These are phyloP conservation scores for Drosophila baimaii DNA, from an alignment of 1,140 invertebrate genomes.

Conservation along the genomic window DNA sequence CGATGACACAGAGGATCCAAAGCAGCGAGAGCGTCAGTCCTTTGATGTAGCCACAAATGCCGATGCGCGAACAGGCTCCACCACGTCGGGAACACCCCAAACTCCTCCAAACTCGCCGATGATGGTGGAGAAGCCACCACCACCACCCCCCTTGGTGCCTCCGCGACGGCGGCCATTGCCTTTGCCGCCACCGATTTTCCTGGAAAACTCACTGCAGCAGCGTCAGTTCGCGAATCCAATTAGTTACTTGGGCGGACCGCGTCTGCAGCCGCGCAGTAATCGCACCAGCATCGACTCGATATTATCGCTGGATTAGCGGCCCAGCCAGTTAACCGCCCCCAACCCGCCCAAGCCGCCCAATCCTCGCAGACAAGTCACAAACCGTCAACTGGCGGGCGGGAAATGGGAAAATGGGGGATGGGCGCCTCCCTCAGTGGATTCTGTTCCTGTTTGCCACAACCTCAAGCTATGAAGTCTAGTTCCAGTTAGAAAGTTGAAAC, in stretches of 20 bases:
- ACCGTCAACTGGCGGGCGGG: conserved; percentile 32
- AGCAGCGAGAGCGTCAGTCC: conserved; percentile 28
- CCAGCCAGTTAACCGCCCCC: conserved; percentile 2
- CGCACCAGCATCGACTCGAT: conserved; percentile 88
- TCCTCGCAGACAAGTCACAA: conserved; percentile 46
- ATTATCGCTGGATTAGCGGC: conserved; percentile 87
- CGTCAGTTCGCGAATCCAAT: conserved; percentile 89
- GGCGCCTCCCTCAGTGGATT: not conserved
- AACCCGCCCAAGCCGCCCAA: not conserved
- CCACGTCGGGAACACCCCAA: conserved; percentile 13
- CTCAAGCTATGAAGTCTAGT: conserved; percentile 11
- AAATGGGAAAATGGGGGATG: too few relatives aligned
- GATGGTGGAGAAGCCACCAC: too few relatives aligned
- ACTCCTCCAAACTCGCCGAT: not conserved
- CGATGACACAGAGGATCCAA: conserved; percentile 58
- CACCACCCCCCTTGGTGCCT: conserved; percentile 9
- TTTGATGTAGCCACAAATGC: conserved; percentile 67
- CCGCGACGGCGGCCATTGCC: conserved; percentile 21
- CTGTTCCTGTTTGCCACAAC: conserved; percentile 9
- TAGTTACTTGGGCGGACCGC: conserved; percentile 89
- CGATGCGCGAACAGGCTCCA: conserved; percentile 45
- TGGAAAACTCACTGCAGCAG: conserved; percentile 76
- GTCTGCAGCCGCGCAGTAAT: conserved; percentile 85
- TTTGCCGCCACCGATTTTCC: conserved; percentile 50
- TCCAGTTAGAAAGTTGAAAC: conserved; percentile 15